These are phyloP conservation scores for Takifugu flavidus DNA, from an alignment of 2,113 vertebrate species.

Conservation along the genomic window DNA sequence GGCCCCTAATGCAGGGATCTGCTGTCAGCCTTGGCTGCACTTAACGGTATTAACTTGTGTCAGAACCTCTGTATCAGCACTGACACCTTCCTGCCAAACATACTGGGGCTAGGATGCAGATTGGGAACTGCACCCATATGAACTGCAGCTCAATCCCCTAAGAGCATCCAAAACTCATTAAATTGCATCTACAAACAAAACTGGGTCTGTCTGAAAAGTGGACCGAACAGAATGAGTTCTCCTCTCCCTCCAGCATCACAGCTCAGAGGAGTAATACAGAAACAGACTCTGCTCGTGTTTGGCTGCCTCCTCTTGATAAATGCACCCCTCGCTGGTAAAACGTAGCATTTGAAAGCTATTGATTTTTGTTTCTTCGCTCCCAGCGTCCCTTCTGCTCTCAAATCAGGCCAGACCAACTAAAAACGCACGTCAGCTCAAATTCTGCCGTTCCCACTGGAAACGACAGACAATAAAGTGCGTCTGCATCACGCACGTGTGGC, in stretches of 20 bases:
- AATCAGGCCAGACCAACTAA: constrained; percentile 45
- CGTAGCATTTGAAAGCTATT: constrained; percentile 46
- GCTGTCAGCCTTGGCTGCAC: too few relatives aligned
- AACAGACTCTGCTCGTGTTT: constrained; percentile 14
- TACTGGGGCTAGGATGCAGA: not conserved
- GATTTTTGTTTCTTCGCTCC: constrained; percentile 46
- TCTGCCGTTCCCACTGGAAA: constrained; percentile 18
- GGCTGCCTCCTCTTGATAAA: constrained; percentile 52
- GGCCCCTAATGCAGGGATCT: too few relatives aligned
- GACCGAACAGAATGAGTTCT: not conserved
- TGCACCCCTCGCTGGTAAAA: constrained; percentile 51
- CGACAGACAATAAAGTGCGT: constrained; percentile 11
- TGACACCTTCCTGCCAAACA: not conserved
- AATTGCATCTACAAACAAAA: constrained; percentile 20
- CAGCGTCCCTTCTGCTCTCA: constrained; percentile 14
- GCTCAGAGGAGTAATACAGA: constrained; percentile 25
- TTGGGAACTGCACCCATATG: not conserved
- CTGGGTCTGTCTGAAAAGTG: constrained; percentile 1
- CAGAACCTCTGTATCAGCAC: not conserved
- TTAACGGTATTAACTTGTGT: not conserved
- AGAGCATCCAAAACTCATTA: constrained; percentile 16
- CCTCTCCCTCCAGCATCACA: constrained; percentile 8
- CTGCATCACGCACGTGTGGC: not conserved
- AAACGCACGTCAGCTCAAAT: constrained; percentile 27
- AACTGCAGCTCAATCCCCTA: not conserved